Evolutionary conservation across 2,888 invertebrate species (phyloP), one percentile per base, ranked within the genome.

Genomic region (Petrolisthes cinctipes): DNA sequence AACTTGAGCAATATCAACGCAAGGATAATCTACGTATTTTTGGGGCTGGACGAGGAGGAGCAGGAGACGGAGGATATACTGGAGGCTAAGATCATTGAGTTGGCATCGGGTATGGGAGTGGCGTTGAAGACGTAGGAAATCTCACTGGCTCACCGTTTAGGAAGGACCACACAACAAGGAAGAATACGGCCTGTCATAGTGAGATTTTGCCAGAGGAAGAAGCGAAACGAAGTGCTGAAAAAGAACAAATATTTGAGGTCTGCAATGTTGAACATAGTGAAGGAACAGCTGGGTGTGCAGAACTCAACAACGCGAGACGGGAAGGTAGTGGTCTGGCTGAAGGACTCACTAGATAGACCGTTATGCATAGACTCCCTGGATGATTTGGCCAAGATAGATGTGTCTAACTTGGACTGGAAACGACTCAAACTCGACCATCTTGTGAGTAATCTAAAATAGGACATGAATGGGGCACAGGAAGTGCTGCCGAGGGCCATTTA

Each of bases 151-250:
- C 81, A 81, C 37, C 81, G 53, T 2, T 14, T 61, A 9, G n/a
- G 76, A 51, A n/a, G n/a, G n/a, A 17, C 23, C 9, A 76, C 51
- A 9, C 6, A 5, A 6, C 53, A 76, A 9, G 1, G 76, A 9
- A 51, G n/a, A n/a, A n/a, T n/a, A n/a, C n/a, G n/a, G n/a, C n/a
- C n/a, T n/a, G n/a, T n/a, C n/a, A n/a, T n/a, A n/a, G n/a, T n/a
- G n/a, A 79, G 56, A 79, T 79, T 79, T 17, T 79, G 79, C 17
- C 79, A 54, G 11, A 53, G 79, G 54, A 79, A 79, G 56, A 79
- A 79, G 20, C 53, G 79, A 17, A 79, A 79, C 20, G 54, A 79
- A 79, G 2, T 79, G 7, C n/a, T 79, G n/a, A 79, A 23, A 79
- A 71, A 71, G 56, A 79, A 79, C n/a, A n/a, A n/a, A n/a, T n/a